These are phyloP conservation scores for Patella caerulea DNA, from an alignment of 2,888 invertebrate genomes.

Conservation along the genomic window DNA sequence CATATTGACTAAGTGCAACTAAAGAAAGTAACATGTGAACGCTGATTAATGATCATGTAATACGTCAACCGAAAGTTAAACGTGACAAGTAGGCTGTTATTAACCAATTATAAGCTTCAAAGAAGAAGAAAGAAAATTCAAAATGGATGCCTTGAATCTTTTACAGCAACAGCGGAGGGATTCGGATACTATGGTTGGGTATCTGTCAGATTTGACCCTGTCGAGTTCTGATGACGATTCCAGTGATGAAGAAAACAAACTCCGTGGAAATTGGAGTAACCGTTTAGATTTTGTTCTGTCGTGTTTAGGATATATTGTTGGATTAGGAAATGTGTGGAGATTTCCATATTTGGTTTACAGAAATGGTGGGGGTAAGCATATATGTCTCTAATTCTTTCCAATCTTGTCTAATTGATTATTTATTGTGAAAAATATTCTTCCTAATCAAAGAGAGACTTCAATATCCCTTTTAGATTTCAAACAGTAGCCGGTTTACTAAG, in stretches of 20 bases:
- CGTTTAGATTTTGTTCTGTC: constrained; percentile 41
- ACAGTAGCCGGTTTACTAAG: too few relatives aligned
- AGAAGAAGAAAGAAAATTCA: not conserved
- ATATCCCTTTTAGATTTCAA: too few relatives aligned
- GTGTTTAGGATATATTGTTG: constrained; percentile 40
- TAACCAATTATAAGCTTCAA: too few relatives aligned
- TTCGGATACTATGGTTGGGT: constrained; percentile 48
- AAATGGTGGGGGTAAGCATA: constrained; percentile 31
- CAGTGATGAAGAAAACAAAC: constrained; percentile 39
- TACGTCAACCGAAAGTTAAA: too few relatives aligned
- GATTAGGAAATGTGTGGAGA: constrained; percentile 43
- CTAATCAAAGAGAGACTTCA: too few relatives aligned
- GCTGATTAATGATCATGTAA: too few relatives aligned
- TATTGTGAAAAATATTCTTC: too few relatives aligned
- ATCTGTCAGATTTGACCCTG: constrained; percentile 58
- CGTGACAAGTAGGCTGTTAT: too few relatives aligned
- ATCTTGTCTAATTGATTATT: too few relatives aligned
- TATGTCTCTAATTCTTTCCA: too few relatives aligned
- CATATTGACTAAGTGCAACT: too few relatives aligned
- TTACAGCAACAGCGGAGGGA: constrained; percentile 28
- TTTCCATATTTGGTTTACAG: constrained; percentile 44
- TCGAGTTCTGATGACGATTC: constrained; percentile 54
- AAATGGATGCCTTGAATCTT: constrained; percentile 13
- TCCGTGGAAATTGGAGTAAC: constrained; percentile 39
- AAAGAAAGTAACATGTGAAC: too few relatives aligned